Base-by-base conservation (phyloP, 1,140 invertebrate genomes). In the Thalassaphorura encarpata region DNA sequence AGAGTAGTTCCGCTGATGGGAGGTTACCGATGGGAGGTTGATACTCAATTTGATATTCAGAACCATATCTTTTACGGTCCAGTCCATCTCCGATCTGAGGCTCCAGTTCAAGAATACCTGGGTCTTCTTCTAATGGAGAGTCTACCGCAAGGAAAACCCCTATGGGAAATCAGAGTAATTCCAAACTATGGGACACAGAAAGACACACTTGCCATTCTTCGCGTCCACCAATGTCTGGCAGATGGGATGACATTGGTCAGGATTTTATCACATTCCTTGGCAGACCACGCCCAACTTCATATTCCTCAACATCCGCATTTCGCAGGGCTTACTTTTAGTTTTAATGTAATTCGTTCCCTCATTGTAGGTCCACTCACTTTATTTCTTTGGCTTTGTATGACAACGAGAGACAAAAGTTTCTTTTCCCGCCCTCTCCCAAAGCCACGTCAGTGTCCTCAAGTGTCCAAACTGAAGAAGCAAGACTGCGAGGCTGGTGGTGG, bases 161-260 rank as follows among this genome's bases (percentile, higher is more conserved):
- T 78, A 2, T 81, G 79, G 79, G 77, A 81, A 61, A 69, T 80
- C 6, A 74, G 76, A 33, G 69, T 79, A 2, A 57, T 79, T 15
- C 64, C 68, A n/a, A 69, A 73, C 48, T 65, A 61, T n/a, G 75
- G 73, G 4, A 63, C 67, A 16, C 66, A 69, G 8, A 62, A 68
- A 46, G 76, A 78, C 53, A 75, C 75, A 0, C 69, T 77, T 1
- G 69, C 78, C 3, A 66, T 81, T 19, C 64, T 80, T 13, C 67
- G 79, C 1, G 70, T 77, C 11, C 78, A 80, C 66, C 77, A 78
- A 24, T 73, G 75, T 54, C 58, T 80, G n/a, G 73, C 76, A 1
- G 79, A 80, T 66, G 78, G 77, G 6, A 72, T 76, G 48, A 72
- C 76, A 1, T 65, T 80, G 28, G 67, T 79, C 2, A 67, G 72